Percentiles rank a stretch among this genome's conserved stretches.
Conservation (phyloP, 2,888 invertebrate species). For the Philaethria dido region DNA sequence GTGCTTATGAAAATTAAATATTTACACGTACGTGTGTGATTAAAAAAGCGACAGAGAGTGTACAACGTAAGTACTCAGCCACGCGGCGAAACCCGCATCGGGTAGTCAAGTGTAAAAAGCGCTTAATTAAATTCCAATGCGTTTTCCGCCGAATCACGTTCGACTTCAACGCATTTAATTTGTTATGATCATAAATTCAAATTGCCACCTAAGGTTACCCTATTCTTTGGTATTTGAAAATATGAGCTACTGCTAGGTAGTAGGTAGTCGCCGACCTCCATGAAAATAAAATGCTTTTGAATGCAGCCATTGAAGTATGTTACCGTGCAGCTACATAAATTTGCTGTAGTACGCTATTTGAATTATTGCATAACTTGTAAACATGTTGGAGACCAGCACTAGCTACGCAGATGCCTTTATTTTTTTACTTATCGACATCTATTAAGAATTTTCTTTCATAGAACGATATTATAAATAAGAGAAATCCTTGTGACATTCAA, state of each 20-base stretch:
- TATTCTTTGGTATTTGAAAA: conserved; percentile 69
- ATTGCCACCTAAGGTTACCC: conserved; percentile 71
- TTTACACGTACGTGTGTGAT: conserved; percentile 43
- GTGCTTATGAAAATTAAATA: conserved; percentile 45
- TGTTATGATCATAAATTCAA: conserved; percentile 76
- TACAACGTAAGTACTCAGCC: conserved; percentile 47
- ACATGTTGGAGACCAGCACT: conserved; percentile 71
- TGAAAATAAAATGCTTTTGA: conserved; percentile 80
- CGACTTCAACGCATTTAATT: conserved; percentile 73
- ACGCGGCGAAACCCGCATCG: conserved; percentile 47
- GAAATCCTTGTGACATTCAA: neutral
- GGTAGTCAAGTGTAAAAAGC: conserved; percentile 61
- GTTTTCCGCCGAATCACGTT: conserved; percentile 64
- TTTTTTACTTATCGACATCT: conserved; percentile 62
- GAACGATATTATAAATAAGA: neutral
- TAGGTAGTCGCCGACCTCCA: conserved; percentile 62
- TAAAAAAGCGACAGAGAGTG: conserved; percentile 47
- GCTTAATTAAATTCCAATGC: conserved; percentile 70
- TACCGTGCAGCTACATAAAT: conserved; percentile 79
- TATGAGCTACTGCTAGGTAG: conserved; percentile 51
- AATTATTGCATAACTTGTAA: conserved; percentile 82
- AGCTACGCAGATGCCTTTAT: conserved; percentile 59
- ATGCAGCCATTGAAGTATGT: conserved; percentile 80
- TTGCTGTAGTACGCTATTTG: conserved; percentile 76
- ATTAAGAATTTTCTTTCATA: conserved; percentile 31